Percentiles rank a stretch among this genome's conserved stretches.
These are phyloP conservation scores for Sphyrna mokarran DNA, from an alignment of 2,113 vertebrate genomes.

Conservation along the genomic window DNA sequence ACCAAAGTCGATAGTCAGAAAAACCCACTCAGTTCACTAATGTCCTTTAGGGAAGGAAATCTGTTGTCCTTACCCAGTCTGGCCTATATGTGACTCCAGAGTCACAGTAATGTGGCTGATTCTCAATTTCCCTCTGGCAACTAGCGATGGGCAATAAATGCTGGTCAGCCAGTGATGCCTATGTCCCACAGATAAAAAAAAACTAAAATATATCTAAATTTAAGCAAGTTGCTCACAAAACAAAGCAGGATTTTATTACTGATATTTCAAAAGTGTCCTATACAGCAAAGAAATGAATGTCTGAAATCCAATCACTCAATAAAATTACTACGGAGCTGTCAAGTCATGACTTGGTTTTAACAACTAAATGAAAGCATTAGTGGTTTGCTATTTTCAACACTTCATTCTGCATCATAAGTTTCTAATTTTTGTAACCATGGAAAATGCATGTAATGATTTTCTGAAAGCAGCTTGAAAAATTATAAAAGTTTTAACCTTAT, in stretches of 20 bases:
- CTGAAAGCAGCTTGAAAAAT: slow-evolving; percentile 23
- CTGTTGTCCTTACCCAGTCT: no score
- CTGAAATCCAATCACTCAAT: slow-evolving; percentile 19
- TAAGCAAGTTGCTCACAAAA: not conserved
- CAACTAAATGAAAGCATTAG: slow-evolving; percentile 2
- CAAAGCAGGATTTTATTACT: not conserved
- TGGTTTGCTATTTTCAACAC: slow-evolving; percentile 22
- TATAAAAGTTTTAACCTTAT: not conserved
- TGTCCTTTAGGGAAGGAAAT: no score
- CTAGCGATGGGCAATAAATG: no score
- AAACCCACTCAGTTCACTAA: no score
- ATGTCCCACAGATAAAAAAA: no score
- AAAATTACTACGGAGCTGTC: not conserved
- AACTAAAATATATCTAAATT: not conserved
- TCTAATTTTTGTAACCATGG: slow-evolving; percentile 35
- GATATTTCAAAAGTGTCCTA: not conserved
- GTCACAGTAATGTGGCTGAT: no score
- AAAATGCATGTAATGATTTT: slow-evolving; percentile 7
- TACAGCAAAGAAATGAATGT: not conserved
- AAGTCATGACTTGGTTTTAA: not conserved
- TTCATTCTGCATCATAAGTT: slow-evolving; percentile 25
- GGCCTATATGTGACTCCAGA: no score
- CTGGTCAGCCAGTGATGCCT: no score
- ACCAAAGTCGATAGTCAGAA: no score
- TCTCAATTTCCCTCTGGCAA: no score